A percentile compares a stretch with the other conserved stretches of the same genome.
Evolutionary conservation across 2,113 vertebrate genomes (phyloP).

Genomic region (Bubo scandiacus): DNA sequence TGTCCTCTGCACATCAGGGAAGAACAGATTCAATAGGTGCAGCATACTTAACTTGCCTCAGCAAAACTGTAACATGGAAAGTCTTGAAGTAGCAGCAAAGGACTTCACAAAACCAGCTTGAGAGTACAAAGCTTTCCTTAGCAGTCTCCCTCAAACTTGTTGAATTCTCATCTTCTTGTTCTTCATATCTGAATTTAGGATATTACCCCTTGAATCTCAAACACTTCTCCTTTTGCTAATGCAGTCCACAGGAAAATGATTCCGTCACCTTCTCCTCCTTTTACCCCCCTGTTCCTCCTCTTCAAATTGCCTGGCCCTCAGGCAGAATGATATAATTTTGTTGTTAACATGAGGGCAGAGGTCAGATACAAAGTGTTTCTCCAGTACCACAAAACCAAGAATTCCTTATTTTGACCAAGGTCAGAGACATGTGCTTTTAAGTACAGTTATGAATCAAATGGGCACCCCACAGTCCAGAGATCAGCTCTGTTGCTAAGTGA

Average conservation of each 20-base stretch:
- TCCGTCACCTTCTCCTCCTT: not conserved
- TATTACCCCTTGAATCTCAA: not conserved
- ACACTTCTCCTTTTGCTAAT: not conserved
- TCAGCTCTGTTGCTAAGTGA: not conserved
- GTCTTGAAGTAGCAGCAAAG: not conserved
- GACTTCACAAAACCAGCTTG: not conserved
- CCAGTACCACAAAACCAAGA: not conserved
- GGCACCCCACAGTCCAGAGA: not conserved
- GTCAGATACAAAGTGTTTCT: not conserved
- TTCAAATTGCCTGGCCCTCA: not conserved
- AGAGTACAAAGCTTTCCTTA: not conserved
- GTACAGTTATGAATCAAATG: not conserved
- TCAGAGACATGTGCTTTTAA: not conserved
- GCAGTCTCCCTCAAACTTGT: not conserved
- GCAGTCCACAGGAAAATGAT: not conserved
- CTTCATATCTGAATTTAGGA: not conserved
- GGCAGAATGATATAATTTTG: not conserved
- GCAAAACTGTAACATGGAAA: not conserved
- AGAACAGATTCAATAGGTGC: not conserved
- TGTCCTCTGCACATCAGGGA: rapidly evolving
- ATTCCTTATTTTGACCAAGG: not conserved
- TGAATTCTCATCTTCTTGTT: not conserved
- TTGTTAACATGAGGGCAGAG: not conserved
- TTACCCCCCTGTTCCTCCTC: not conserved
- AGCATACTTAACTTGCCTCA: not conserved